Conservation (phyloP, 2,888 invertebrate genomes). For the Agrotis segetum region DNA sequence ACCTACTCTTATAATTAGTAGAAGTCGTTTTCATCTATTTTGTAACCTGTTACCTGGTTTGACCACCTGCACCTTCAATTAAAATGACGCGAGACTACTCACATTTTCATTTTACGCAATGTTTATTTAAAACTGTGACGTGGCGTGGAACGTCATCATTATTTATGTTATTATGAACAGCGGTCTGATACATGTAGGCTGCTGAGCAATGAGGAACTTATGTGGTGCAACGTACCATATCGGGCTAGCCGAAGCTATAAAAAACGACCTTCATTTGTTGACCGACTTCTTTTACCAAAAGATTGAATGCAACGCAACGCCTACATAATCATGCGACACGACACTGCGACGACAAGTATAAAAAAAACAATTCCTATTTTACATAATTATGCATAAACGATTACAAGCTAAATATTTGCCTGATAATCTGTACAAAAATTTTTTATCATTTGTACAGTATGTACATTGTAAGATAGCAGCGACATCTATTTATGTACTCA, state of each 20-base stretch:
- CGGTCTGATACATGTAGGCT: not conserved
- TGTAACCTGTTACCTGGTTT: not conserved
- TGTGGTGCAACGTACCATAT: conserved; percentile 9
- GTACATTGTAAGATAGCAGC: not conserved
- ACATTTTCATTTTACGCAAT: conserved; percentile 23
- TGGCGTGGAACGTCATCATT: conserved; percentile 29
- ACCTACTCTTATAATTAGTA: no score
- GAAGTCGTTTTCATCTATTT: not conserved
- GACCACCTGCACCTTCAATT: not conserved
- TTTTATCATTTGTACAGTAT: not conserved
- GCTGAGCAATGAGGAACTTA: conserved; percentile 17
- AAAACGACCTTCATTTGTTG: conserved; percentile 2
- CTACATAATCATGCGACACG: not conserved
- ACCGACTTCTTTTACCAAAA: not conserved
- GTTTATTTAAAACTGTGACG: conserved; percentile 50
- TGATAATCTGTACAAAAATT: conserved; percentile 17
- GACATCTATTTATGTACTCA: conserved; percentile 34
- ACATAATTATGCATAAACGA: no score
- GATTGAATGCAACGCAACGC: conserved; percentile 5
- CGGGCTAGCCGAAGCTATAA: not conserved
- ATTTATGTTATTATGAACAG: conserved; percentile 41
- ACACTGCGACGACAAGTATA: not conserved
- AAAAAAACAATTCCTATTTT: conserved; percentile 9
- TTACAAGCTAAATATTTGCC: not conserved
- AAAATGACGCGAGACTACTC: not conserved